Conservation (phyloP, 2,888 invertebrate genomes). For the Drosophila paucipuncta region DNA sequence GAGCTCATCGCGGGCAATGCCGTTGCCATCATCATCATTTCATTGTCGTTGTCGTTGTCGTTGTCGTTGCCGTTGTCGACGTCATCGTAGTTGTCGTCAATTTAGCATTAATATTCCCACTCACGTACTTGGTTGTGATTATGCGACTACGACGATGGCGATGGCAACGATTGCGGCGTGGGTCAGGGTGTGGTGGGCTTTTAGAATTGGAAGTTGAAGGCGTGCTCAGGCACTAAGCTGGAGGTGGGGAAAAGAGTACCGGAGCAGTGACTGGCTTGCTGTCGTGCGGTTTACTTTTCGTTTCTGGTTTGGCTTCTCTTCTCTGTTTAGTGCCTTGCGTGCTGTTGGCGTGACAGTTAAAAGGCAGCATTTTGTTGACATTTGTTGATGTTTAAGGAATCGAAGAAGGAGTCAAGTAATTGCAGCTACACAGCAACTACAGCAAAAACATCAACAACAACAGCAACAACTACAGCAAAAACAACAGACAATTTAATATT, state of each 20-base stretch:
- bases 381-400: conserved; percentile 73
- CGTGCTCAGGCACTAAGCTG: conserved; percentile 12
- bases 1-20: conserved; percentile 35
- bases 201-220: conserved; percentile 49
- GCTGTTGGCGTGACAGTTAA: conserved; percentile 78
- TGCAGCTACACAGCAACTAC: conserved; percentile 51
- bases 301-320: conserved; percentile 46
- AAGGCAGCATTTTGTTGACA: conserved; percentile 79
- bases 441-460: conserved; percentile 3
- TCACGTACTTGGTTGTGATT: conserved; percentile 82
- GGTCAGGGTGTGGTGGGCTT: conserved; percentile 46
- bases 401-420: conserved; percentile 72
- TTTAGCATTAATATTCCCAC: conserved; percentile 82
- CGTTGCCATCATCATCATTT: conserved; percentile 52
- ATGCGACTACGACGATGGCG: conserved; percentile 71
- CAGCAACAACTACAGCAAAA: conserved; percentile 22
- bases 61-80: conserved; percentile 48
- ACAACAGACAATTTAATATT: conserved; percentile 65
- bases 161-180: conserved; percentile 59
- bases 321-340: conserved; percentile 61
- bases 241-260: not conserved
- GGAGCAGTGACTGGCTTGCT: conserved; percentile 20
- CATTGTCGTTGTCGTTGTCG: conserved; percentile 37
- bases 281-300: conserved; percentile 65
- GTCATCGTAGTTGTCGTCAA: conserved; percentile 77